phyloP scores from a whole-genome alignment of 1,140 invertebrate genomes.

The Hycleus phaleratus region DNA sequence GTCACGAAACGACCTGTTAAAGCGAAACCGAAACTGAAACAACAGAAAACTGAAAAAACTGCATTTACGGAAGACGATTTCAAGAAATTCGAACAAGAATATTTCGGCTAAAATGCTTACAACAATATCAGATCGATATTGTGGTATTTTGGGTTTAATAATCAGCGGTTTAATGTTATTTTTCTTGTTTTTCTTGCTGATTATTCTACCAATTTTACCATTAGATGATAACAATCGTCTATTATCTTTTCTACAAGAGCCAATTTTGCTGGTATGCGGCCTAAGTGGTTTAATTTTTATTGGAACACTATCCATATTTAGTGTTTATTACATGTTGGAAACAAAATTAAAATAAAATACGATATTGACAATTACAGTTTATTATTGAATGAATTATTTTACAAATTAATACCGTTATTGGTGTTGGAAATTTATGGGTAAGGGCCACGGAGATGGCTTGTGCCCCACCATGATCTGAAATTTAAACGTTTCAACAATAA shows the following conservation, averaged over 20 bases:
- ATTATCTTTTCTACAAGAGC: conserved; percentile 19
- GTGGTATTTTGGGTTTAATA: conserved; percentile 24
- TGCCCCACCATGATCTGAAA: conserved; percentile 38
- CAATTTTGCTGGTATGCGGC: conserved; percentile 23
- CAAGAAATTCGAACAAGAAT: conserved; percentile 45
- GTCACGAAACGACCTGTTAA: conserved; percentile 43
- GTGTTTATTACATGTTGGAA: conserved; percentile 24
- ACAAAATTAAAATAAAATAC: not conserved
- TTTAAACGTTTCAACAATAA: not conserved
- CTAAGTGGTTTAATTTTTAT: conserved; percentile 37
- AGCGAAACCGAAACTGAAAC: conserved; percentile 36
- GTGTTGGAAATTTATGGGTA: conserved; percentile 20
- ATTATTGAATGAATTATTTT: not conserved
- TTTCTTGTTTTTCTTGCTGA: conserved; percentile 30
- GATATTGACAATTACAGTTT: not conserved
- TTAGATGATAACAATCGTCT: conserved; percentile 24
- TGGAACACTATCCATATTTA: conserved; percentile 31
- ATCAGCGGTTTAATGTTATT: conserved; percentile 18
- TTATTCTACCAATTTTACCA: conserved; percentile 33
- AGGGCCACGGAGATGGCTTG: conserved; percentile 26
- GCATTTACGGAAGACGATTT: conserved; percentile 50
- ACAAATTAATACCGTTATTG: not conserved
- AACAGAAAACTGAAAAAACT: conserved; percentile 40
- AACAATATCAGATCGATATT: conserved; percentile 28
- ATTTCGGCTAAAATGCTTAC: conserved; percentile 35